Percentiles rank a stretch among this genome's conserved stretches.
Evolutionary conservation across 2,797 vertebrate genomes (phyloP).

Genomic region (Pseudochaenichthys georgianus): DNA sequence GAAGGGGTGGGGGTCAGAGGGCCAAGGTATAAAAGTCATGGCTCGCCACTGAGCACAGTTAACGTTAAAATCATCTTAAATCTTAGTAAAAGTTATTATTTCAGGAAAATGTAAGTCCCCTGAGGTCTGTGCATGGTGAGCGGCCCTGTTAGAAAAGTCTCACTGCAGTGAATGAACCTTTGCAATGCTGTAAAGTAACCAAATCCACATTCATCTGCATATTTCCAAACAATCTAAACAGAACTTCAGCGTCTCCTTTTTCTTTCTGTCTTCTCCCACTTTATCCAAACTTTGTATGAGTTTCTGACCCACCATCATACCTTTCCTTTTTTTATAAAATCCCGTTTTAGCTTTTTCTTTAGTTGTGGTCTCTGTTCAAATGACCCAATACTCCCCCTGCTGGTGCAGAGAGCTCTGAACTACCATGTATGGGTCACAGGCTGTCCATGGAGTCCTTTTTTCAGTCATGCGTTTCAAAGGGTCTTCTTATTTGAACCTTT

Average conservation of each 20-base stretch:
- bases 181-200: neutral
- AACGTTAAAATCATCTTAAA: neutral
- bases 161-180: neutral
- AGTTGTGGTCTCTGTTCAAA: neutral
- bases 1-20: too few species aligned
- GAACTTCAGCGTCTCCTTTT: neutral
- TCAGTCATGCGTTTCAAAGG: neutral
- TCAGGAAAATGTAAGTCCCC: too few species aligned
- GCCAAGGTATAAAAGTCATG: too few species aligned
- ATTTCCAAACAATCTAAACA: neutral
- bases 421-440: neutral
- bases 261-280: neutral
- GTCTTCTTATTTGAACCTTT: neutral
- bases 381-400: neutral
- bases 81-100: neutral
- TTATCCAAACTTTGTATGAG: too few species aligned
- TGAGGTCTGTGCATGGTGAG: neutral
- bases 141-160: neutral
- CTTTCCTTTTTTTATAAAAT: constrained; percentile 23
- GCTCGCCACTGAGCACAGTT: neutral
- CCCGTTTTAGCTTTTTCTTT: neutral
- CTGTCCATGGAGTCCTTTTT: neutral
- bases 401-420: neutral
- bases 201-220: neutral
- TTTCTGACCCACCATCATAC: neutral